phyloP scores from a whole-genome alignment of 2,113 vertebrate species.

The Gobius niger region DNA sequence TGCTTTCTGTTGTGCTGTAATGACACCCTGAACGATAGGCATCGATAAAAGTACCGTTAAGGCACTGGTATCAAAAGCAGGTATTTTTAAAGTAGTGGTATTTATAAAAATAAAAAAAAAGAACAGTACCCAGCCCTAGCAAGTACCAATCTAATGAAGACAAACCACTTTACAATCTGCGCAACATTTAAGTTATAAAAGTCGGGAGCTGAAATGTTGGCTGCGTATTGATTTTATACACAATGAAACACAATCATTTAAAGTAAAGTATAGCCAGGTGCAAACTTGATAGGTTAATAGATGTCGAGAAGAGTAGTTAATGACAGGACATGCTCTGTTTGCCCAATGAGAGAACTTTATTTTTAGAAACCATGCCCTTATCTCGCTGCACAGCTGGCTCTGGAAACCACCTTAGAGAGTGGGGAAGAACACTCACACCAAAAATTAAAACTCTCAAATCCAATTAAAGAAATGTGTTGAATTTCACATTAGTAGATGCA shows the following conservation, averaged over 20 bases:
- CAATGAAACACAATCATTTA: slow-evolving; percentile 4
- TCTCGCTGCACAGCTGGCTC: slow-evolving; percentile 62
- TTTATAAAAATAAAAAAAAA: no score
- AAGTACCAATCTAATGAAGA: no score
- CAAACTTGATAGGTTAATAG: slow-evolving; percentile 55
- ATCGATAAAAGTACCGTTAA: no score
- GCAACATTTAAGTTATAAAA: no score
- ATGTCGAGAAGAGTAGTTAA: slow-evolving; percentile 50
- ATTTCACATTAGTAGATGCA: slow-evolving; percentile 4
- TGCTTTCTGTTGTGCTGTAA: no score
- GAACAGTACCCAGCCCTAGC: no score
- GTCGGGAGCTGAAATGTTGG: no score
- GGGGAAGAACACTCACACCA: background rate
- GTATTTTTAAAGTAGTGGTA: no score
- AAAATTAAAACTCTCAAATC: no score
- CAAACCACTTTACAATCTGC: no score
- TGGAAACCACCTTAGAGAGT: slow-evolving; percentile 54
- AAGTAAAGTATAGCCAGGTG: slow-evolving; percentile 24
- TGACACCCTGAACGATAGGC: no score
- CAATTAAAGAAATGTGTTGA: background rate
- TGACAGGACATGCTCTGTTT: slow-evolving; percentile 43
- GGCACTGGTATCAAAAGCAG: no score
- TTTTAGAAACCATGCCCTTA: slow-evolving; percentile 66
- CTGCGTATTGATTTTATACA: background rate
- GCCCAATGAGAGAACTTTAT: slow-evolving; percentile 39